These are phyloP conservation scores for Rynchops niger DNA, from an alignment of 2,113 vertebrate species.

Conservation along the genomic window DNA sequence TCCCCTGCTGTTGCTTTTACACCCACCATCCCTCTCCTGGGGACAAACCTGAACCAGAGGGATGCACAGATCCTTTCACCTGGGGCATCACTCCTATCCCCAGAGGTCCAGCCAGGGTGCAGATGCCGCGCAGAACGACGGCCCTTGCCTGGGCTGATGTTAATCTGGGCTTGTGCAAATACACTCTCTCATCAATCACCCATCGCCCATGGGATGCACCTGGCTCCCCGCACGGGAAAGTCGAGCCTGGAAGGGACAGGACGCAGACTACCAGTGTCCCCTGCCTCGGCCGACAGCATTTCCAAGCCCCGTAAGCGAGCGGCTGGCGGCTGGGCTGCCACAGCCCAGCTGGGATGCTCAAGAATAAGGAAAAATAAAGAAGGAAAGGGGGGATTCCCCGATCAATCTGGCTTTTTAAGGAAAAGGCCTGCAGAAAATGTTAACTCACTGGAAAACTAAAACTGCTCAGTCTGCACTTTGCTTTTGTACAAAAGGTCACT, in stretches of 20 bases:
- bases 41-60: not conserved
- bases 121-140: not conserved
- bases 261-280: not conserved
- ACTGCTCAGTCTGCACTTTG: constrained; percentile 15
- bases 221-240: not conserved
- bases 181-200: not conserved
- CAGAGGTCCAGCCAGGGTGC: not conserved
- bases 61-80: not conserved
- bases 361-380: not conserved
- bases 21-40: not conserved
- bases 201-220: not conserved
- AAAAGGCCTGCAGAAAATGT: not conserved
- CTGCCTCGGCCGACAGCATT: not conserved
- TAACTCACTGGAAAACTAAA: constrained; percentile 1
- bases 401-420: not conserved
- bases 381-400: not conserved
- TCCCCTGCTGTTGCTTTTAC: not conserved
- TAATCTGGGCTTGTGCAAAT: not conserved
- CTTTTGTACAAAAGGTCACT: constrained; percentile 47
- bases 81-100: not conserved
- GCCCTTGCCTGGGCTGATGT: not conserved
- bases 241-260: not conserved
- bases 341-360: not conserved
- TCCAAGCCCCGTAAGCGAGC: accelerated
- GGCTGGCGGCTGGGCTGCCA: not conserved